Percentiles rank a stretch among this genome's conserved stretches.
phyloP scores from a whole-genome alignment of 2,113 vertebrate genomes.

The Phyllostomus hastatus region DNA sequence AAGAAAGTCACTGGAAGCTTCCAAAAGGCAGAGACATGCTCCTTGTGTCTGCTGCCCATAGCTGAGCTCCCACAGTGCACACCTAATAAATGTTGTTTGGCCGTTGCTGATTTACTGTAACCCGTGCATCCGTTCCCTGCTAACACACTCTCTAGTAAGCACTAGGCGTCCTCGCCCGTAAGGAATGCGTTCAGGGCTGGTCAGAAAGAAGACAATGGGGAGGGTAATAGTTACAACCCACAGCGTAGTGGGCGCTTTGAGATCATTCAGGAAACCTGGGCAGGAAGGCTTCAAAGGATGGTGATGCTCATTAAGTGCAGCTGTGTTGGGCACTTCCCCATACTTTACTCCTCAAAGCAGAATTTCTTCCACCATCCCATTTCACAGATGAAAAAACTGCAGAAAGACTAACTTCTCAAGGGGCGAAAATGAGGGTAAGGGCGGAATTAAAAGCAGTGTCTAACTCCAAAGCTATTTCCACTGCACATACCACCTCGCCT shows the following conservation, averaged over 20 bases:
- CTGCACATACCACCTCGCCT: neutral
- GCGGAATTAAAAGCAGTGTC: neutral
- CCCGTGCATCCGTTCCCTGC: neutral
- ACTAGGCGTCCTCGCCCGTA: neutral
- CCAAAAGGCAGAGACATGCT: neutral
- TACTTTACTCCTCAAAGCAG: neutral
- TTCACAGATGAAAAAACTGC: slow-evolving; percentile 11
- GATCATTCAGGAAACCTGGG: neutral
- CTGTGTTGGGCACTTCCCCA: neutral
- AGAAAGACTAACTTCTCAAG: neutral
- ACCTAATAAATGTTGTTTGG: neutral
- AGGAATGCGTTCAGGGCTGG: neutral
- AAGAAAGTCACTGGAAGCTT: neutral
- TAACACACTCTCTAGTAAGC: neutral
- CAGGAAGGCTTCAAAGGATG: neutral
- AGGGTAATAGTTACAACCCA: neutral
- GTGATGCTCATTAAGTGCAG: neutral
- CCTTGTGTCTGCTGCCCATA: neutral
- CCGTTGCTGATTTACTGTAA: neutral
- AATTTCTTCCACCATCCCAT: neutral
- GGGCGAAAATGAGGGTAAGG: neutral
- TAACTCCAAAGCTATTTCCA: neutral
- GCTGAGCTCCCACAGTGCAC: neutral
- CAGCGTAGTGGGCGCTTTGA: fast-evolving
- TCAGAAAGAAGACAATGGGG: neutral